These are phyloP conservation scores for Falco naumanni DNA, from an alignment of 2,797 vertebrate species.

Conservation along the genomic window DNA sequence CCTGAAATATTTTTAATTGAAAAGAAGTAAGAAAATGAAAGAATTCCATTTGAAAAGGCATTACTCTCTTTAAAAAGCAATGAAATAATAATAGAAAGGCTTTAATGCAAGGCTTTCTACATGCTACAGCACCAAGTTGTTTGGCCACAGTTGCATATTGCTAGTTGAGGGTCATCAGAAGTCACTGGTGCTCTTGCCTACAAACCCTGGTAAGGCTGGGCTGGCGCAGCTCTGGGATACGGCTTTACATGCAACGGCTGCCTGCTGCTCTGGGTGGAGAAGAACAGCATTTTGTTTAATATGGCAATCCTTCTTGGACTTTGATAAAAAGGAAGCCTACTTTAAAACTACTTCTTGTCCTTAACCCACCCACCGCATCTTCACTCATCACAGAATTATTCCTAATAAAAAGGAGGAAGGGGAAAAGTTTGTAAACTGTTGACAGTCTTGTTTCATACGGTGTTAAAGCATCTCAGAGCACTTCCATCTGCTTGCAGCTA, in stretches of 20 bases:
- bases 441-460: neutral
- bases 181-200: neutral
- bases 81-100: neutral
- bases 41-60: neutral
- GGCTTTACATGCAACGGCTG: neutral
- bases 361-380: neutral
- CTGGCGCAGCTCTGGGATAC: neutral
- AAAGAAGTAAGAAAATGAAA: neutral
- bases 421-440: neutral
- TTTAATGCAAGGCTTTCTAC: neutral
- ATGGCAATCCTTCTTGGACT: neutral
- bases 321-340: neutral
- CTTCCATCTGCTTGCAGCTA: neutral
- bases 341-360: neutral
- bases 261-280: neutral
- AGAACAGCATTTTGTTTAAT: neutral
- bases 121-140: neutral
- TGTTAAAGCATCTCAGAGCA: neutral
- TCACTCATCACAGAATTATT: neutral
- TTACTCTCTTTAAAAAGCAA: neutral
- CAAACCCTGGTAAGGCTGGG: neutral
- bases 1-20: neutral
- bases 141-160: neutral
- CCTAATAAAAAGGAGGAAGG: neutral
- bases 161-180: neutral